A percentile compares a stretch with the other conserved stretches of the same genome.
Evolutionary conservation across 2,888 invertebrate species (phyloP).

Genomic region (Saturnia japonica): DNA sequence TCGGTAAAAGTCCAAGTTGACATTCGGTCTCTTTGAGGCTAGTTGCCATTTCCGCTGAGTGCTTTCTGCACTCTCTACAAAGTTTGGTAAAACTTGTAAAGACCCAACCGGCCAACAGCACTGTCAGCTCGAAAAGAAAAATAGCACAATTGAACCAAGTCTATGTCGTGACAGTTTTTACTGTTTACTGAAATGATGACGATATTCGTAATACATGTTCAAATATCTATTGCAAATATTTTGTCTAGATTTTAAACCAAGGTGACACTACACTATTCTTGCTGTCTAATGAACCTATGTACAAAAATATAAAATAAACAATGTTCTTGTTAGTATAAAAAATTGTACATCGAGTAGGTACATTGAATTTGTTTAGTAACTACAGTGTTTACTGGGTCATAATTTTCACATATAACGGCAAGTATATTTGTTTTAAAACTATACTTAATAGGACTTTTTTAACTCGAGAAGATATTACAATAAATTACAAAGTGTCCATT

Average conservation of each 20-base stretch:
- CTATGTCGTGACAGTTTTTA: not conserved
- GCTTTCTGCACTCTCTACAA: no score
- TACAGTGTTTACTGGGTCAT: constrained; percentile 6
- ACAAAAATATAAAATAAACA: not conserved
- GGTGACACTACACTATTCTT: not conserved
- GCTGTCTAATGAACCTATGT: not conserved
- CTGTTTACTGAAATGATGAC: not conserved
- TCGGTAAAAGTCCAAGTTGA: no score
- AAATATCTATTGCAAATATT: constrained; percentile 6
- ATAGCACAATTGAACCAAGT: not conserved
- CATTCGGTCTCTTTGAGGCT: no score
- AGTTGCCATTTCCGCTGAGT: no score
- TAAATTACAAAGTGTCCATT: not conserved
- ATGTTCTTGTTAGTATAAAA: not conserved
- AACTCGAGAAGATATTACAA: not conserved
- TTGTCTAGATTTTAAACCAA: not conserved
- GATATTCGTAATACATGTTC: not conserved
- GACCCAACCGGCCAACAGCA: no score
- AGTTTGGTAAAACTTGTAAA: no score
- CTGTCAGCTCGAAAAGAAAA: no score
- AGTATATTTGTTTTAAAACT: not conserved
- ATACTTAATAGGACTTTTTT: not conserved
- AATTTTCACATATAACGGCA: not conserved
- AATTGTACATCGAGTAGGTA: not conserved
- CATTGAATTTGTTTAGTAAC: constrained; percentile 8